These are phyloP conservation scores for Lomographa bimaculata DNA, from an alignment of 2,888 invertebrate species.

Conservation along the genomic window DNA sequence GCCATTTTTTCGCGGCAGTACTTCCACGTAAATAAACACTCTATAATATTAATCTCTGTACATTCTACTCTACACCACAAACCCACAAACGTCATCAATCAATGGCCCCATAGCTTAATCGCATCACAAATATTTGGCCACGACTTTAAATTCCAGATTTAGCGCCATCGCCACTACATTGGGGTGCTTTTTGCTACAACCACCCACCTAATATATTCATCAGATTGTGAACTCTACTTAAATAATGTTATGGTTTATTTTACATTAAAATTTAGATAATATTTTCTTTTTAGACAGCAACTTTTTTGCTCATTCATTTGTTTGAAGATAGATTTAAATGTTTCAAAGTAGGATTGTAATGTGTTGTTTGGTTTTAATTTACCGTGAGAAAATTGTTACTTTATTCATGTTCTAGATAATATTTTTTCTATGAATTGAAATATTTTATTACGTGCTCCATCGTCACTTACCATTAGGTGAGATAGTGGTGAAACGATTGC, in stretches of 20 bases:
- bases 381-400: constrained; percentile 27
- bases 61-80: constrained; percentile 48
- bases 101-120: constrained; percentile 62
- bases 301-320: constrained; percentile 29
- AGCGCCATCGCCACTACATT: constrained; percentile 47
- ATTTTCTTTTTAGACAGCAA: constrained; percentile 18
- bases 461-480: too few species aligned
- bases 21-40: too few species aligned
- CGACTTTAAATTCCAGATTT: constrained; percentile 61
- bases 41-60: too few species aligned
- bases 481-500: too few species aligned
- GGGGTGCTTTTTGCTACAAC: constrained; percentile 33
- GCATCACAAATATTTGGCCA: constrained; percentile 71
- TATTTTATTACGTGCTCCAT: too few species aligned
- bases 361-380: constrained; percentile 28
- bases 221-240: too few species aligned
- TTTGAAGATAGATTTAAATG: constrained; percentile 34
- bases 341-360: constrained; percentile 28
- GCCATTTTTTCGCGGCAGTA: too few species aligned
- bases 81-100: constrained; percentile 71
- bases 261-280: too few species aligned
- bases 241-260: too few species aligned
- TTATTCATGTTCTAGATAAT: too few species aligned
- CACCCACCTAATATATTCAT: too few species aligned
- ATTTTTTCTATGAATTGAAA: too few species aligned